Percentiles rank a stretch among this genome's conserved stretches.
phyloP scores from a whole-genome alignment of 1,140 invertebrate species.

The Eurosta solidaginis region DNA sequence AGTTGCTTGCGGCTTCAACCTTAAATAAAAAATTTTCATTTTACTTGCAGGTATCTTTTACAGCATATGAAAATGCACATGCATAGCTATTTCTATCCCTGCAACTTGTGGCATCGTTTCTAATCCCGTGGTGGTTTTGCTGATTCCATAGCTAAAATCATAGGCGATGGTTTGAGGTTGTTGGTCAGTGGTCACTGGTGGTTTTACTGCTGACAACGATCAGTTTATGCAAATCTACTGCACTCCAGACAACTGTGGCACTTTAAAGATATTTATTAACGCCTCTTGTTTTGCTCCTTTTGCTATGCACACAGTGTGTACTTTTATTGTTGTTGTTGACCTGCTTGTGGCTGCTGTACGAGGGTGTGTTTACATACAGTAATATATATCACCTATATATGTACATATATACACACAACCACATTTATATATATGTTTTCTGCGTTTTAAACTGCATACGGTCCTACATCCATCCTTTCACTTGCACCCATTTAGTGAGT shows the following conservation, averaged over 20 bases:
- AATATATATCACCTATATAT: neutral
- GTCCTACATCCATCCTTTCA: neutral
- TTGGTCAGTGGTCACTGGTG: neutral
- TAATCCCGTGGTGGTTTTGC: no score
- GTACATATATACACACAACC: neutral
- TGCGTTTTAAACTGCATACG: neutral
- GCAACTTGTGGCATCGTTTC: no score
- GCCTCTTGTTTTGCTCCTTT: neutral
- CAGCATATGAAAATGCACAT: no score
- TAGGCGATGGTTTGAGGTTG: neutral
- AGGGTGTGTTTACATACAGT: neutral
- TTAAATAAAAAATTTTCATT: no score
- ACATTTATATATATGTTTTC: neutral
- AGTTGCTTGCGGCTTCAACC: no score
- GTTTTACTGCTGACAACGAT: neutral
- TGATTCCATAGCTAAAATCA: no score
- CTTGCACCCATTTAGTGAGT: neutral
- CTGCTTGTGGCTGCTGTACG: constrained; percentile 1
- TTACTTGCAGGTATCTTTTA: no score
- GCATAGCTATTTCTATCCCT: no score
- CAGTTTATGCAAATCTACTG: neutral
- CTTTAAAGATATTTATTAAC: neutral
- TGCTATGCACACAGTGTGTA: neutral
- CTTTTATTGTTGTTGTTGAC: neutral
- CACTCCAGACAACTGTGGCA: neutral